Percentiles rank a stretch among this genome's conserved stretches.
phyloP scores from a whole-genome alignment of 2,797 vertebrate genomes.

The Liparis tanakae region DNA sequence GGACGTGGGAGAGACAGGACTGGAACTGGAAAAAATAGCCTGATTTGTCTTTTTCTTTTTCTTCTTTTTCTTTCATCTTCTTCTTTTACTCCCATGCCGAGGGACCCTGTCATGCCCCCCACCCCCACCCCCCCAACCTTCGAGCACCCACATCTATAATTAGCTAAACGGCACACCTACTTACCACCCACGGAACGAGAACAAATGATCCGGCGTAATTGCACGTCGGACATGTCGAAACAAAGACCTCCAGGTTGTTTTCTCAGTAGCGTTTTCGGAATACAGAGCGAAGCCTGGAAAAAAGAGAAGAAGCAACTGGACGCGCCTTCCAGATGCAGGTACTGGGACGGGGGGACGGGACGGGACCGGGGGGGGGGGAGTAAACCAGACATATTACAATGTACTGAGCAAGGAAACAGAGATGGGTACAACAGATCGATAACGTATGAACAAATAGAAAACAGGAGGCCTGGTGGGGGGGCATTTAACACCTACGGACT shows the following conservation, averaged over 20 bases:
- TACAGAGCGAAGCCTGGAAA: slow-evolving; percentile 45
- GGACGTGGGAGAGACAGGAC: slow-evolving; percentile 39
- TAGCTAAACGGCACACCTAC: slow-evolving; percentile 71
- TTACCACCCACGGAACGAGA: slow-evolving; percentile 75
- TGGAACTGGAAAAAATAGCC: slow-evolving; percentile 34
- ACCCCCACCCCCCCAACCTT: slow-evolving; percentile 49
- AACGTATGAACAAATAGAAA: not conserved
- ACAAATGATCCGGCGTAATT: slow-evolving; percentile 74
- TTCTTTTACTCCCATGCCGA: slow-evolving; percentile 43
- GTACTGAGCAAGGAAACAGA: slow-evolving; percentile 27
- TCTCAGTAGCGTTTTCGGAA: slow-evolving; percentile 59
- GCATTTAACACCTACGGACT: not conserved
- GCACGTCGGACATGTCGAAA: slow-evolving; percentile 73
- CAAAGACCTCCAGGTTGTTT: slow-evolving; percentile 57
- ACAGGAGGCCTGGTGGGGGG: not conserved
- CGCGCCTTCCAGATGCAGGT: slow-evolving; percentile 30
- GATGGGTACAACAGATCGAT: slow-evolving; percentile 9
- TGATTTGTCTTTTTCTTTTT: slow-evolving; percentile 15
- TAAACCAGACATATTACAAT: slow-evolving; percentile 19
- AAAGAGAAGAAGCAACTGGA: slow-evolving; percentile 33
- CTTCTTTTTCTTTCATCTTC: slow-evolving; percentile 1
- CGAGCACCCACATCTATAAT: slow-evolving; percentile 72
- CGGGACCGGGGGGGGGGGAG: slow-evolving; percentile 5
- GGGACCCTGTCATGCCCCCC: slow-evolving; percentile 65
- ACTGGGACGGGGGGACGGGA: not conserved